Conservation (phyloP, 1,140 invertebrate species). For the Hyposmocoma kahamanoa region DNA sequence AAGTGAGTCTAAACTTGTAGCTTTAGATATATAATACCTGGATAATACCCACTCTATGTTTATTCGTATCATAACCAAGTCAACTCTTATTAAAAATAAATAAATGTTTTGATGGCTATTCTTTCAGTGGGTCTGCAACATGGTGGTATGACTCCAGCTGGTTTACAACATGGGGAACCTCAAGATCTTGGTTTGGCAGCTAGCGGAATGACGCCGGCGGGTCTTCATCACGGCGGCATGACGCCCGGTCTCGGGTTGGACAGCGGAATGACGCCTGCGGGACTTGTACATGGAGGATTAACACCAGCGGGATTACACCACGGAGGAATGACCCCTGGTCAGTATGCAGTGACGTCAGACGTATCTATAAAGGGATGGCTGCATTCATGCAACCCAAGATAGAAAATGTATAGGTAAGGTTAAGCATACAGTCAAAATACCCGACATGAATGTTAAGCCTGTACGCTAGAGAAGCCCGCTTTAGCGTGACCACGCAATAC, state of each 20-base stretch:
- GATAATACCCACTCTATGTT: too few species aligned
- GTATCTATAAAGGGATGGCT: not conserved
- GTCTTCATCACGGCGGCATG: constrained; percentile 48
- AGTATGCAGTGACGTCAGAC: constrained; percentile 1
- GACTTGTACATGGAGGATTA: constrained; percentile 64
- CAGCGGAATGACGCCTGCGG: constrained; percentile 47
- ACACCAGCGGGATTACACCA: constrained; percentile 71
- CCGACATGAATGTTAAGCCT: too few species aligned
- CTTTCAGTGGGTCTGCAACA: constrained; percentile 51
- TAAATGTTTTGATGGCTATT: too few species aligned
- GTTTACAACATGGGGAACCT: constrained; percentile 34
- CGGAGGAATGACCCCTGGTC: constrained; percentile 69
- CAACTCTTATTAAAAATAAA: too few species aligned
- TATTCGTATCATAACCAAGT: too few species aligned
- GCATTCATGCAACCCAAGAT: too few species aligned
- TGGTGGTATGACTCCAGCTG: constrained; percentile 39
- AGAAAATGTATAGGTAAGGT: too few species aligned
- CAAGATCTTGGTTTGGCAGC: constrained; percentile 49
- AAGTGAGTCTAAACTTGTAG: too few species aligned
- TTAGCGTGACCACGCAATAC: too few species aligned
- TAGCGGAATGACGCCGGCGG: constrained; percentile 69
- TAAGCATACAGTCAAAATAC: too few species aligned
- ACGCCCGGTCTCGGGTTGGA: constrained; percentile 68
- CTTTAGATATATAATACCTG: too few species aligned
- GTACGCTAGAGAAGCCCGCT: too few species aligned